These are phyloP conservation scores for Chloebia gouldiae DNA, from an alignment of 2,113 vertebrate genomes.

Conservation along the genomic window DNA sequence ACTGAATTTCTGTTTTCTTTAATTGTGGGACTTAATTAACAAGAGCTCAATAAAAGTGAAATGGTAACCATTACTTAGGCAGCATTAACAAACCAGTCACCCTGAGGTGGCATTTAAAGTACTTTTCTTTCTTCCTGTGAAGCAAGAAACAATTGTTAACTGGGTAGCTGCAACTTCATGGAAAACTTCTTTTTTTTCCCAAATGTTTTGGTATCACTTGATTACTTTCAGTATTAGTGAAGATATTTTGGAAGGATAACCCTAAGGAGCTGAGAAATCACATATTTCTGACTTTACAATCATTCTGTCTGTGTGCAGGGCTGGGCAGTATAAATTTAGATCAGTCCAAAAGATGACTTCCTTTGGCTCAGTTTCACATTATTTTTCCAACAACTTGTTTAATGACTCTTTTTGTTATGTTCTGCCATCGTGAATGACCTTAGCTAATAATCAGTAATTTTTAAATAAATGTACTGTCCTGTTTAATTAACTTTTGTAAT, in stretches of 20 bases:
- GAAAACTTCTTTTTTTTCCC: not conserved
- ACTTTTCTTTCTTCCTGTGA: not conserved
- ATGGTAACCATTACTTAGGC: not conserved
- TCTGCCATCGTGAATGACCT: not conserved
- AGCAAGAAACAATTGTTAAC: not conserved
- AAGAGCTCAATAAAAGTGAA: slow-evolving; percentile 1
- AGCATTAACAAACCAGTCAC: not conserved
- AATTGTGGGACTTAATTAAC: slow-evolving; percentile 23
- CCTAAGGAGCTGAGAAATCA: not conserved
- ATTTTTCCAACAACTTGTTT: slow-evolving; percentile 5
- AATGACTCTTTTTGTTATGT: not conserved
- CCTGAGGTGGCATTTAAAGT: not conserved
- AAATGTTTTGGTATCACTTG: not conserved
- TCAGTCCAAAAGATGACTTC: not conserved
- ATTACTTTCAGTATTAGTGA: not conserved
- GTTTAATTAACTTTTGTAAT: not conserved
- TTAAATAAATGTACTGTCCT: not conserved
- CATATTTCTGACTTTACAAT: not conserved
- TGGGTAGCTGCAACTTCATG: not conserved
- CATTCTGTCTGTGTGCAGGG: not conserved
- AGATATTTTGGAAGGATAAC: not conserved
- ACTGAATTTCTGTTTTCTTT: slow-evolving; percentile 39
- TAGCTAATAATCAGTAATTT: slow-evolving; percentile 2
- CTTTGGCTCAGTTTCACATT: not conserved
- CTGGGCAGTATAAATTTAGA: not conserved